phyloP scores from a whole-genome alignment of 2,797 vertebrate genomes.

The Craterocephalus amniculus region DNA sequence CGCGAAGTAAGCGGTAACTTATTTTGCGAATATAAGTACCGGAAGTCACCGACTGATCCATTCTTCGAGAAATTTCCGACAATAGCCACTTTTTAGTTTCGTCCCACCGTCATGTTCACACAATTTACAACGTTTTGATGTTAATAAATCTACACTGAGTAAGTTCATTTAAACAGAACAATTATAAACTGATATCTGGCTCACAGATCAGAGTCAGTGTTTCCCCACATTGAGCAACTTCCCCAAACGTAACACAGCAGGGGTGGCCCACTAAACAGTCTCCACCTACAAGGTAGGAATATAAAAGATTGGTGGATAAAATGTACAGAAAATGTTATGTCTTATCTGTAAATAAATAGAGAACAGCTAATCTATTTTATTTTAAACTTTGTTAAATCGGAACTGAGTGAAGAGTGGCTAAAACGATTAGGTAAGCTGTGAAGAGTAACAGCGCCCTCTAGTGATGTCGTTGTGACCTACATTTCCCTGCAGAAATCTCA shows the following conservation, averaged over 20 bases:
- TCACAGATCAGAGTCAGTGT: neutral
- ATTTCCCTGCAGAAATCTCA: neutral
- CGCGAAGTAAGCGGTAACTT: conserved; percentile 76
- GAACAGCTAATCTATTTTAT: neutral
- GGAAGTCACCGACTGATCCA: conserved; percentile 82
- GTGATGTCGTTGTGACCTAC: conserved; percentile 15
- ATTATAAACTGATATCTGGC: neutral
- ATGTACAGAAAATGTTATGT: neutral
- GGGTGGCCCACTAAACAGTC: neutral
- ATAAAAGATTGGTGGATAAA: neutral
- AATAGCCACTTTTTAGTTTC: neutral
- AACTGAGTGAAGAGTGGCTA: neutral
- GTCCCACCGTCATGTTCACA: neutral
- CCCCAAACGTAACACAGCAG: conserved; percentile 56
- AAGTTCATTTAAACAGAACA: neutral
- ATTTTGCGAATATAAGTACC: conserved; percentile 88
- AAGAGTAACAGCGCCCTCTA: conserved; percentile 26
- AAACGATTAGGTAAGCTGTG: neutral
- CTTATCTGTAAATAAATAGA: neutral
- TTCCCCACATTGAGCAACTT: conserved; percentile 82
- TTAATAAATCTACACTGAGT: neutral
- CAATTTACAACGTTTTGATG: rapidly evolving
- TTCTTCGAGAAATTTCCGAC: conserved; percentile 45
- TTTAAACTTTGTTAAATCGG: neutral
- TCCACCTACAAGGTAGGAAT: conserved; percentile 60